Conservation (phyloP, 1,140 invertebrate genomes). For the Diachasmimorpha longicaudata region DNA sequence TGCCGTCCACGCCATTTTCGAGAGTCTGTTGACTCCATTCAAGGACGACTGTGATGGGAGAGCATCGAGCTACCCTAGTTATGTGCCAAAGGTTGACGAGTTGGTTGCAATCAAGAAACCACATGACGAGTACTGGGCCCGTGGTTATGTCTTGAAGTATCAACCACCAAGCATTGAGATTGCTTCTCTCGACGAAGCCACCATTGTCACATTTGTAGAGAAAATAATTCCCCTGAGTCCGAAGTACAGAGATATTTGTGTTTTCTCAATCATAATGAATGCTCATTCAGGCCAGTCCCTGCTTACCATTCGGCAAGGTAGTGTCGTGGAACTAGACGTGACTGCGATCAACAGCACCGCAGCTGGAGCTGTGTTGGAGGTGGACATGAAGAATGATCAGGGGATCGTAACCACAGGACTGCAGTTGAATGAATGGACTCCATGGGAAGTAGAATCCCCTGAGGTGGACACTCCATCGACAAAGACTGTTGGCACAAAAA, state of each 20-base stretch:
- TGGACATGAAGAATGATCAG: not conserved
- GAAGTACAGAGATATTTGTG: not conserved
- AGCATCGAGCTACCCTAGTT: slow-evolving; percentile 31
- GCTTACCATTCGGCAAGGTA: not conserved
- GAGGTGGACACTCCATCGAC: not conserved
- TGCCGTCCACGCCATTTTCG: not conserved
- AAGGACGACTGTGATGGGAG: slow-evolving; percentile 18
- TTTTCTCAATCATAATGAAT: not conserved
- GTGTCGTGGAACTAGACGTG: not conserved
- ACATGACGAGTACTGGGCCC: not conserved
- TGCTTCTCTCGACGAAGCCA: not conserved
- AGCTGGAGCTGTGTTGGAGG: not conserved
- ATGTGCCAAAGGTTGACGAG: slow-evolving; percentile 26
- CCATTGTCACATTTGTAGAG: not conserved
- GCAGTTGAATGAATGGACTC: not conserved
- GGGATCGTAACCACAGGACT: not conserved
- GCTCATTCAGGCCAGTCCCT: not conserved
- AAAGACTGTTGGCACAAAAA: too few species aligned
- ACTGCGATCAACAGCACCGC: not conserved
- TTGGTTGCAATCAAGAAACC: slow-evolving; percentile 33
- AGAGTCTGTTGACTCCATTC: slow-evolving; percentile 28
- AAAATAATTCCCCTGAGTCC: not conserved
- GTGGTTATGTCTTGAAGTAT: not conserved
- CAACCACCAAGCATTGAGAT: not conserved
- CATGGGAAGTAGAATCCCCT: not conserved